Evolutionary conservation across 2,888 invertebrate genomes (phyloP).

Genomic region (Brachynemurus nebulosus): DNA sequence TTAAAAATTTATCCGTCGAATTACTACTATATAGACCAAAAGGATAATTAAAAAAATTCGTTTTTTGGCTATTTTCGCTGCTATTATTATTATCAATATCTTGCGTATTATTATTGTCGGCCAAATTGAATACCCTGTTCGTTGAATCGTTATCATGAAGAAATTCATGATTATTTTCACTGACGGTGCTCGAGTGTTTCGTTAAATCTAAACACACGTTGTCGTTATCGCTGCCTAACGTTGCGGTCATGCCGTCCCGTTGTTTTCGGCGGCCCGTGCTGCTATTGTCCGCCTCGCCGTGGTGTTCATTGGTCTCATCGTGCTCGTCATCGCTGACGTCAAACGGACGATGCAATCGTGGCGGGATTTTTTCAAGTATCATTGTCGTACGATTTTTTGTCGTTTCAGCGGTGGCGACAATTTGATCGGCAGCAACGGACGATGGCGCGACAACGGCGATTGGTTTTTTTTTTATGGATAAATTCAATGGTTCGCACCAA

Average conservation of each 20-base stretch:
- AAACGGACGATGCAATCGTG: slow-evolving; percentile 12
- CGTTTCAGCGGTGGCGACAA: slow-evolving; percentile 10
- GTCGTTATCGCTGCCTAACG: not conserved
- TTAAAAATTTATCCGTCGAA: slow-evolving; percentile 18
- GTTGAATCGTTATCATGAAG: too few relatives aligned
- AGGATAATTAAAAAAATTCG: slow-evolving; percentile 6
- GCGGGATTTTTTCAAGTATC: slow-evolving; percentile 13
- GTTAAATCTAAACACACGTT: slow-evolving; percentile 9
- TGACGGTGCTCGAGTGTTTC: not conserved
- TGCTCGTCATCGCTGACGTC: slow-evolving; percentile 17
- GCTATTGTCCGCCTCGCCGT: slow-evolving; percentile 9
- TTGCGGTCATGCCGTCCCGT: not conserved
- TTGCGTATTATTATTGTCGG: slow-evolving; percentile 15
- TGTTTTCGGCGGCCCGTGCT: not conserved
- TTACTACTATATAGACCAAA: slow-evolving; percentile 13
- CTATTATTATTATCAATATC: slow-evolving; percentile 1
- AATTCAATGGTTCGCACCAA: slow-evolving; percentile 33
- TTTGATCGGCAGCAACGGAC: slow-evolving; percentile 20
- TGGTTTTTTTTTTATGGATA: slow-evolving; percentile 35
- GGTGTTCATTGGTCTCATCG: slow-evolving; percentile 4
- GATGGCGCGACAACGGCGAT: slow-evolving; percentile 40
- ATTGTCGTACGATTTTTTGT: slow-evolving; percentile 19
- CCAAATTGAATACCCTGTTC: slow-evolving; percentile 10
- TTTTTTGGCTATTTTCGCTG: slow-evolving; percentile 2
- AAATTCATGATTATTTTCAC: slow-evolving; percentile 3